phyloP scores from a whole-genome alignment of 2,888 invertebrate genomes.

The Piscicola geometra region DNA sequence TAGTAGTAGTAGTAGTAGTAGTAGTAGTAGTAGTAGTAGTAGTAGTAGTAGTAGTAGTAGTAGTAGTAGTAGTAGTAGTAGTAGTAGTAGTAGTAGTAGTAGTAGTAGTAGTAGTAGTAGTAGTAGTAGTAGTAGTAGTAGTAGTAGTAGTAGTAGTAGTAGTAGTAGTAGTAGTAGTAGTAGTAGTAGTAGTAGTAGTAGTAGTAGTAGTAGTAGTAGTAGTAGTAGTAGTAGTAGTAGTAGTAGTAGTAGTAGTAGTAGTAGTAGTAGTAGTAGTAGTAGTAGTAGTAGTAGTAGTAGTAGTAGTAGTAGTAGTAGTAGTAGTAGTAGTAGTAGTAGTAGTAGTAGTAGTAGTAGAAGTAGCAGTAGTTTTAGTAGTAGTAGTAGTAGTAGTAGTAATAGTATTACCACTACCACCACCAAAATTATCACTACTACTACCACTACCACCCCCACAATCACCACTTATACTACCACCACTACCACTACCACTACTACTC shows the following conservation, averaged over 20 bases:
- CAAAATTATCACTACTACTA: background rate
- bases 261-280: conserved; percentile 34
- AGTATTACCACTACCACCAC: background rate
- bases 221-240: conserved; percentile 37
- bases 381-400: conserved; percentile 18
- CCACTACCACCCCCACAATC: background rate
- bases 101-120: conserved; percentile 14
- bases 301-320: conserved; percentile 33
- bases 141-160: conserved; percentile 35
- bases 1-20: too few relatives aligned
- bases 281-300: conserved; percentile 34
- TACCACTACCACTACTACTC: background rate
- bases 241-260: conserved; percentile 38
- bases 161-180: conserved; percentile 35
- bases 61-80: background rate
- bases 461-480: background rate
- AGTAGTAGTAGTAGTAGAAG: too few relatives aligned
- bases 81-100: background rate
- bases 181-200: conserved; percentile 37
- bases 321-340: conserved; percentile 19
- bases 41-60: too few relatives aligned
- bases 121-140: conserved; percentile 16
- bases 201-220: conserved; percentile 37
- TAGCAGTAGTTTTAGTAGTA: background rate
- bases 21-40: too few relatives aligned